Percentiles rank a stretch among this genome's conserved stretches.
phyloP scores from a whole-genome alignment of 1,140 invertebrate species.

The Drosophila melanica region DNA sequence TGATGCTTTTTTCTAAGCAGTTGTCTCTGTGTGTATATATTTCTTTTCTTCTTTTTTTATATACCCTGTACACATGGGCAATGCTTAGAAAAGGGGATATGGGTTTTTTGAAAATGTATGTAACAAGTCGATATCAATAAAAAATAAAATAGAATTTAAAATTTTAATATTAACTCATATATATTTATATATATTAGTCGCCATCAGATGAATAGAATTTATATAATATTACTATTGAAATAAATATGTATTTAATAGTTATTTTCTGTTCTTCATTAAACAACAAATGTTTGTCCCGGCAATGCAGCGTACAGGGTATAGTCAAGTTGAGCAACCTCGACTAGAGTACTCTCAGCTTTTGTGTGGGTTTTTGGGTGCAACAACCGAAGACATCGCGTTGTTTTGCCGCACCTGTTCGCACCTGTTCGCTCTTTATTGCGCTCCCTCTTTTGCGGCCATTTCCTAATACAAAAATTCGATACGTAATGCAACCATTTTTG shows the following conservation, averaged over 20 bases:
- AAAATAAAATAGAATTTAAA: too few relatives aligned
- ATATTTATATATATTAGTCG: too few relatives aligned
- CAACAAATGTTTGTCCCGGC: too few relatives aligned
- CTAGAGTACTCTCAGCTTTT: background rate
- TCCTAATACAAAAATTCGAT: constrained; percentile 1
- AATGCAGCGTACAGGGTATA: background rate
- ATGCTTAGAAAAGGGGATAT: too few relatives aligned
- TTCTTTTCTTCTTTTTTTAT: background rate
- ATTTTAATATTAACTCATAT: too few relatives aligned
- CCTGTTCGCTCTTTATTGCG: background rate
- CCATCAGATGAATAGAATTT: too few relatives aligned
- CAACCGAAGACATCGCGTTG: constrained; percentile 25
- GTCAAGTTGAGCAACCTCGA: too few relatives aligned
- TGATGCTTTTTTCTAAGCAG: constrained; percentile 13
- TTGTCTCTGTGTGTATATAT: constrained; percentile 21
- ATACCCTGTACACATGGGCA: background rate
- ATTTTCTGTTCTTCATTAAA: background rate
- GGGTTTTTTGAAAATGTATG: too few relatives aligned
- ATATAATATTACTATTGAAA: too few relatives aligned
- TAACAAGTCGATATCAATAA: too few relatives aligned
- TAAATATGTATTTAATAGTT: background rate
- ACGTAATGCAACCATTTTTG: constrained; percentile 19
- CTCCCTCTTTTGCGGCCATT: background rate
- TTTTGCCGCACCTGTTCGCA: constrained; percentile 47
- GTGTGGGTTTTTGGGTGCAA: constrained; percentile 39